Percentiles rank a stretch among this genome's conserved stretches.
phyloP scores from a whole-genome alignment of 2,113 vertebrate genomes.

The Vidua chalybeata region DNA sequence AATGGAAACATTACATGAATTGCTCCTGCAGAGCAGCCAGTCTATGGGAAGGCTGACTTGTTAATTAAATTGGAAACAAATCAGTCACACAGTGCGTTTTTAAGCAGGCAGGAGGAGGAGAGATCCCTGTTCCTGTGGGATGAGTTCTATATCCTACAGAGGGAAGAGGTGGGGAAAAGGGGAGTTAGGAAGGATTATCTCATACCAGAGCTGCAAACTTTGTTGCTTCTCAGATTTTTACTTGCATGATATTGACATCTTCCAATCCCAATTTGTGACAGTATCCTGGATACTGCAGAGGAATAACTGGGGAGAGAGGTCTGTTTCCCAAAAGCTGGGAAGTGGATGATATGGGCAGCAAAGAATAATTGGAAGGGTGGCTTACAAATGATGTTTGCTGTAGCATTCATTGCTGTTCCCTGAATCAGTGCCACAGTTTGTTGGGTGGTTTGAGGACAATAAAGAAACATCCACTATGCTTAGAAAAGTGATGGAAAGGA shows the following conservation, averaged over 20 bases:
- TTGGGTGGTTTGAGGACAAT: not conserved
- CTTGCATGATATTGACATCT: not conserved
- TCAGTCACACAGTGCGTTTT: not conserved
- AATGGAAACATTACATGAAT: not conserved
- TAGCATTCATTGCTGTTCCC: not conserved
- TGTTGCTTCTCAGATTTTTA: not conserved
- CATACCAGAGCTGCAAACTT: not conserved
- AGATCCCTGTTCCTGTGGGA: not conserved
- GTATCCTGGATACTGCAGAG: not conserved
- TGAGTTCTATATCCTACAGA: not conserved
- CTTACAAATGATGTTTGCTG: not conserved
- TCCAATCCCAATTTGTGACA: not conserved
- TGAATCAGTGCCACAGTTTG: not conserved
- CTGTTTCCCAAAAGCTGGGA: not conserved
- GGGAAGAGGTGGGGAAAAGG: not conserved
- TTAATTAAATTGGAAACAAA: not conserved
- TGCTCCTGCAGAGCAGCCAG: not conserved
- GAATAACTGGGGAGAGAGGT: not conserved
- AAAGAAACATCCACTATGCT: not conserved
- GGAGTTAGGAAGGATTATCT: not conserved
- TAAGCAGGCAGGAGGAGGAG: not conserved
- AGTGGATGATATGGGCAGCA: not conserved
- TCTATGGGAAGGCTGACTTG: not conserved
- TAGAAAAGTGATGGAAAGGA: not conserved
- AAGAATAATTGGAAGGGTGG: not conserved